Evolutionary conservation across 2,797 vertebrate genomes (phyloP), one percentile per base, ranked within the genome.

Genomic region (Gymnopithys bicolor): DNA sequence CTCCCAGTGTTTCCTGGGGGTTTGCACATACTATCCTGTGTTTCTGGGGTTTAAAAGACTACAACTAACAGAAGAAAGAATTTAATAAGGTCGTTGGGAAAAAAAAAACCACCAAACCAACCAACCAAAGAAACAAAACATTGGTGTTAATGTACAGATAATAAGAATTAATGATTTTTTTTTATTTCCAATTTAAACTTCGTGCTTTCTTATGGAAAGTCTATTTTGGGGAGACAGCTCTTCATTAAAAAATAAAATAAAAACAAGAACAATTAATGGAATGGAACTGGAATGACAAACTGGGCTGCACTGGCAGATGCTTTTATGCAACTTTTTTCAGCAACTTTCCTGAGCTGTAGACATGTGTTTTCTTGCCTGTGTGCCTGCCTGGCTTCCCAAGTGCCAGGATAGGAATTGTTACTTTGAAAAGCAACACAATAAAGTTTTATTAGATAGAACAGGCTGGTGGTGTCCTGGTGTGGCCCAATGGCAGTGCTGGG

Each of bases 341-440:
- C 11, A 49, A 41, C 60, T 56, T 67, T 53, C 11, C 80, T 2
- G 87, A 95, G 82, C 64, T 90, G 90, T 77, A 87, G 83, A 94
- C 91, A 45, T 95, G 97, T 97, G 89, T 97, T 97, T 97, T 93
- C 94, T 95, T 97, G 96, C 97, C 95, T 96, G 46, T 96, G 93
- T 94, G 95, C 95, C 92, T 97, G 86, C 88, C 95, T 97, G 92
- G 48, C 84, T 96, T 95, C 87, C 93, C 53, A 58, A 96, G 93
- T 35, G 92, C 90, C 93, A 91, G 92, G 90, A 79, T 45, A 95
- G 91, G 93, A 93, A 59, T 91, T 87, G 96, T 90, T 91, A 48
- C 94, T 97, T 77, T 49, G 86, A 86, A 96, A 97, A 93, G 77
- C 96, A 89, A 18, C 4, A 30, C 93, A 80, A 67, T 93, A 76